These are phyloP conservation scores for Brachylomia viminalis DNA, from an alignment of 2,888 invertebrate species.

Conservation along the genomic window DNA sequence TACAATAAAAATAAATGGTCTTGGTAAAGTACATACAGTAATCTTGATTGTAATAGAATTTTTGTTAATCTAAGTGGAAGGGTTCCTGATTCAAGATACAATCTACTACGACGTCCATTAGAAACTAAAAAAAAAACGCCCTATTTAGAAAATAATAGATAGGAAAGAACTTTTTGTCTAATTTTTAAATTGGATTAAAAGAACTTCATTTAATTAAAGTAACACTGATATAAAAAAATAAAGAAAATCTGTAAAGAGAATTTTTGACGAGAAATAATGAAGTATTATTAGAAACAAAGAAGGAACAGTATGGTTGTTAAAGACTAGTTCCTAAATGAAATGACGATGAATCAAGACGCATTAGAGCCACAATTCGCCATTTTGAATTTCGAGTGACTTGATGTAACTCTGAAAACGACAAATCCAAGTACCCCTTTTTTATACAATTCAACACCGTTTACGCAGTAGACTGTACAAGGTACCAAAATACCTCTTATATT, in stretches of 20 bases:
- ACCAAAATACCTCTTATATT: background rate
- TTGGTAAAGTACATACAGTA: conserved; percentile 13
- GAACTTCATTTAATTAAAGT: background rate
- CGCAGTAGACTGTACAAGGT: background rate
- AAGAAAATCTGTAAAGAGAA: background rate
- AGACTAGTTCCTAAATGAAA: background rate
- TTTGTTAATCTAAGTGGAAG: conserved; percentile 39
- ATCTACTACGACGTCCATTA: conserved; percentile 24
- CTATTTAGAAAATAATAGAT: conserved; percentile 1
- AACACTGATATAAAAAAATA: background rate
- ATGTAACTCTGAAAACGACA: background rate
- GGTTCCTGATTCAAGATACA: conserved; percentile 19
- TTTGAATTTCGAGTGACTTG: background rate
- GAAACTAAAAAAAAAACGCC: background rate
- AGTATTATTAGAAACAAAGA: background rate
- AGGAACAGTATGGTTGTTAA: background rate
- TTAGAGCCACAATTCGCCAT: background rate
- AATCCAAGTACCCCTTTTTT: background rate
- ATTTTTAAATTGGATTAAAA: background rate
- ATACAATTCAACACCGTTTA: background rate
- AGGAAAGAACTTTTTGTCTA: background rate
- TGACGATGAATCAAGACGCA: background rate
- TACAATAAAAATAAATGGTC: conserved; percentile 45
- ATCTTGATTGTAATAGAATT: conserved; percentile 44
- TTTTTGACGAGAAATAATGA: background rate